phyloP scores from a whole-genome alignment of 2,888 invertebrate genomes.

The Brassicogethes aeneus region DNA sequence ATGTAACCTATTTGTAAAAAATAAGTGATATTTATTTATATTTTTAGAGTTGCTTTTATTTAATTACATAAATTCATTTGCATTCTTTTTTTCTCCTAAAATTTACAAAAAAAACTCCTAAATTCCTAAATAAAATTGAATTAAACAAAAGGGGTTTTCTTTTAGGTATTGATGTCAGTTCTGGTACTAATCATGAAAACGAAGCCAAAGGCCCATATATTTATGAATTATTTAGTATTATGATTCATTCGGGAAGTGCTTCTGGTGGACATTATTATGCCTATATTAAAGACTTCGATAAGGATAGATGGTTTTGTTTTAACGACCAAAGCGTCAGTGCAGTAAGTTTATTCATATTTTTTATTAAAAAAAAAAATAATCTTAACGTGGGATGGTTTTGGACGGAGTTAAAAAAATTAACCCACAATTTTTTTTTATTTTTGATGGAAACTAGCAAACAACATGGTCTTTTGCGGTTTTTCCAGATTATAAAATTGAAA shows the following conservation, averaged over 20 bases:
- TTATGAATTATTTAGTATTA: conserved; percentile 83
- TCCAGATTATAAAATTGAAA: too few relatives aligned
- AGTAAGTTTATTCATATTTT: conserved; percentile 40
- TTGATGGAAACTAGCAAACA: too few relatives aligned
- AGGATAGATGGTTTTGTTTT: conserved; percentile 76
- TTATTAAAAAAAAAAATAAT: background rate
- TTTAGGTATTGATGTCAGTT: conserved; percentile 53
- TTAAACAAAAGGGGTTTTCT: background rate
- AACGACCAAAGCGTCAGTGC: conserved; percentile 76
- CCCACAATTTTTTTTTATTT: too few relatives aligned
- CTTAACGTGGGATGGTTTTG: background rate
- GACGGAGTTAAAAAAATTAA: too few relatives aligned
- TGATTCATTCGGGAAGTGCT: conserved; percentile 88
- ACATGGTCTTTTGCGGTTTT: too few relatives aligned
- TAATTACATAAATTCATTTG: too few relatives aligned
- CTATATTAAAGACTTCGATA: conserved; percentile 74
- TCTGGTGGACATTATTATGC: conserved; percentile 89
- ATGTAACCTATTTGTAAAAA: too few relatives aligned
- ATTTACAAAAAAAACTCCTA: too few relatives aligned
- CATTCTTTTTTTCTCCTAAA: too few relatives aligned
- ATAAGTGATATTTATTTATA: too few relatives aligned
- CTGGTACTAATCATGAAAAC: conserved; percentile 44
- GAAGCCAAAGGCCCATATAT: conserved; percentile 60
- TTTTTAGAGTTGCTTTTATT: too few relatives aligned
- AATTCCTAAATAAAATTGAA: background rate